A percentile compares a stretch with the other conserved stretches of the same genome.
Conservation (phyloP, 2,888 invertebrate genomes). For the Acronicta aceris region DNA sequence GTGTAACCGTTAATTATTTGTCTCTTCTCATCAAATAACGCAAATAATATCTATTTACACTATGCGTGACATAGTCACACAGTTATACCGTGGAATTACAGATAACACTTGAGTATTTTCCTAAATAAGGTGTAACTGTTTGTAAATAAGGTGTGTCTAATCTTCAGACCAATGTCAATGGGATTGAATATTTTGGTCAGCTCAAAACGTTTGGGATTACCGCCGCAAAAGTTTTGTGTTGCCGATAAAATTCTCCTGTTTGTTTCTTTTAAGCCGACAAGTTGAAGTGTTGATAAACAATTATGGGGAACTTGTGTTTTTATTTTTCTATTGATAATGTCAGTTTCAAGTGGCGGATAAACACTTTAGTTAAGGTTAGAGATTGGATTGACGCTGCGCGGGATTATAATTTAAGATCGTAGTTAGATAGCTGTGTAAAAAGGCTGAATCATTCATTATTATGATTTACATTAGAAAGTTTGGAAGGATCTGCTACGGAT, state of each 20-base stretch:
- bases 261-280: slow-evolving; percentile 35
- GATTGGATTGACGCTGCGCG: neutral
- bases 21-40: neutral
- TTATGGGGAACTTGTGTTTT: slow-evolving; percentile 37
- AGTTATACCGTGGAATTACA: slow-evolving; percentile 27
- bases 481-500: no score
- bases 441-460: no score
- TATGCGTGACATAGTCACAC: slow-evolving; percentile 9
- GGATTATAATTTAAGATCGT: neutral
- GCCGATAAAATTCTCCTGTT: slow-evolving; percentile 19
- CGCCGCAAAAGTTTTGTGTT: slow-evolving; percentile 1
- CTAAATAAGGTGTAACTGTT: slow-evolving; percentile 22
- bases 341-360: slow-evolving; percentile 41
- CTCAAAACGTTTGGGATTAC: slow-evolving; percentile 32
- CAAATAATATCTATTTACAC: neutral
- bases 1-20: neutral
- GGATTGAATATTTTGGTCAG: slow-evolving; percentile 36
- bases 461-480: no score
- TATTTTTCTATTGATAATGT: slow-evolving; percentile 59
- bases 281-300: slow-evolving; percentile 39
- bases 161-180: slow-evolving; percentile 28
- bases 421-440: no score
- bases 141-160: slow-evolving; percentile 37
- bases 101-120: slow-evolving; percentile 21
- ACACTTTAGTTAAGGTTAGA: slow-evolving; percentile 11